Conservation (phyloP, 2,888 invertebrate species). For the Protophormia terraenovae region DNA sequence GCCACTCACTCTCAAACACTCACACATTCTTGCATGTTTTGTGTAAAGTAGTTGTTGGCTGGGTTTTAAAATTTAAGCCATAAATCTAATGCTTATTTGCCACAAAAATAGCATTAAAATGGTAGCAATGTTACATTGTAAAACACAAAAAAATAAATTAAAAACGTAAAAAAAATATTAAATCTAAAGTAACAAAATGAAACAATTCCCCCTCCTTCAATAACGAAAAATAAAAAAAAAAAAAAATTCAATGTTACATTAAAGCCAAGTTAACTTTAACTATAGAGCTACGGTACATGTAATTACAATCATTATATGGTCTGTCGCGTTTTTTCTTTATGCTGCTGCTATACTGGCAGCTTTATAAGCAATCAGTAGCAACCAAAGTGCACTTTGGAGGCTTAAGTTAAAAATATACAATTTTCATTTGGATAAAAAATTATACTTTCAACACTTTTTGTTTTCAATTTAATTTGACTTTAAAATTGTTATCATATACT, state of each 20-base stretch:
- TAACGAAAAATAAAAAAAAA: neutral
- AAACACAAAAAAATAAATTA: conserved; percentile 5
- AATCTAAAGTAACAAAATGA: neutral
- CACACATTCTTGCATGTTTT: conserved; percentile 37
- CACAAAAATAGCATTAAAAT: conserved; percentile 60
- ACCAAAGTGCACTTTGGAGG: conserved; percentile 79
- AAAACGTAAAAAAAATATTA: neutral
- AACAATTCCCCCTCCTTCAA: conserved; percentile 50
- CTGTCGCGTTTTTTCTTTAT: conserved; percentile 69
- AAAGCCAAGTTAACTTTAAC: conserved; percentile 58
- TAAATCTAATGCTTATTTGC: conserved; percentile 66
- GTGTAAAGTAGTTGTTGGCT: conserved; percentile 9
- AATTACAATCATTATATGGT: conserved; percentile 72
- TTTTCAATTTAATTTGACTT: conserved; percentile 53
- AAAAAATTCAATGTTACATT: conserved; percentile 57
- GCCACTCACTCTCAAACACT: conserved; percentile 19
- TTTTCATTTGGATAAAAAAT: conserved; percentile 42
- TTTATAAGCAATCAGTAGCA: conserved; percentile 60
- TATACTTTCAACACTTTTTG: conserved; percentile 60
- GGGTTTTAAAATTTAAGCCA: conserved; percentile 41
- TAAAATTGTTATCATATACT: conserved; percentile 43
- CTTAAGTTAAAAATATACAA: conserved; percentile 33
- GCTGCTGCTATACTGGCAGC: conserved; percentile 5
- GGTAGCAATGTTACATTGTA: conserved; percentile 61
- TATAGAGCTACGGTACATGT: conserved; percentile 68